These are phyloP conservation scores for Panagrolaimus sp. DNA, from an alignment of 1,140 invertebrate species.

Conservation along the genomic window DNA sequence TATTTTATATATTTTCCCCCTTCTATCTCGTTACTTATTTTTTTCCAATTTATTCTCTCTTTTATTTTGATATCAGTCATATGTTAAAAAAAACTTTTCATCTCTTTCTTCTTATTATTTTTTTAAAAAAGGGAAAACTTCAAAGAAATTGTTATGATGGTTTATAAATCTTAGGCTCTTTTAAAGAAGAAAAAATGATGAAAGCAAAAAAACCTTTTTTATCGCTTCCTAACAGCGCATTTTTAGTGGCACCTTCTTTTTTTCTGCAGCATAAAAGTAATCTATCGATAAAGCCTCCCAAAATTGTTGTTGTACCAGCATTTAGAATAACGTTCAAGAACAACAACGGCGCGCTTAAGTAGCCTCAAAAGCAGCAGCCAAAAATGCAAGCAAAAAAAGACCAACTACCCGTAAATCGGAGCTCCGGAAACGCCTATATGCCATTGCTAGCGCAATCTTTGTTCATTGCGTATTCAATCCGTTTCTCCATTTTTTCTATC, in stretches of 20 bases:
- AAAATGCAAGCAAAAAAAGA: neutral
- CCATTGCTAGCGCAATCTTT: slow-evolving; percentile 3
- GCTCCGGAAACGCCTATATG: slow-evolving; percentile 10
- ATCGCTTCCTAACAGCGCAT: slow-evolving; percentile 9
- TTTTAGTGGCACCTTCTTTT: neutral
- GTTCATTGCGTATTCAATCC: slow-evolving; percentile 15
- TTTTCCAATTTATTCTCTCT: too few relatives aligned
- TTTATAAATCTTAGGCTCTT: too few relatives aligned
- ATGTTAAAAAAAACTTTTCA: too few relatives aligned
- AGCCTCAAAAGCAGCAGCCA: slow-evolving; percentile 2
- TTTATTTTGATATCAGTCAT: too few relatives aligned
- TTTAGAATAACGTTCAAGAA: too few relatives aligned
- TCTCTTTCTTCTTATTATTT: too few relatives aligned
- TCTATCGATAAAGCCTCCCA: slow-evolving; percentile 12
- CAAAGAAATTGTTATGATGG: too few relatives aligned
- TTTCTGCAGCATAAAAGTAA: neutral
- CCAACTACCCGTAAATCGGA: slow-evolving; percentile 13
- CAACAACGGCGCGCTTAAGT: neutral
- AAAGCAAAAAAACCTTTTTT: too few relatives aligned
- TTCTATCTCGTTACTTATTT: too few relatives aligned
- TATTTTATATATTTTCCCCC: too few relatives aligned
- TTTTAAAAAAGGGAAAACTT: too few relatives aligned
- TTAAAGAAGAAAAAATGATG: too few relatives aligned
- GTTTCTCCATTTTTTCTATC: neutral
- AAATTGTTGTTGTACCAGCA: slow-evolving; percentile 1